A percentile compares a stretch with the other conserved stretches of the same genome.
phyloP scores from a whole-genome alignment of 23 tunicate species.

The Trididemnum nubilum region DNA sequence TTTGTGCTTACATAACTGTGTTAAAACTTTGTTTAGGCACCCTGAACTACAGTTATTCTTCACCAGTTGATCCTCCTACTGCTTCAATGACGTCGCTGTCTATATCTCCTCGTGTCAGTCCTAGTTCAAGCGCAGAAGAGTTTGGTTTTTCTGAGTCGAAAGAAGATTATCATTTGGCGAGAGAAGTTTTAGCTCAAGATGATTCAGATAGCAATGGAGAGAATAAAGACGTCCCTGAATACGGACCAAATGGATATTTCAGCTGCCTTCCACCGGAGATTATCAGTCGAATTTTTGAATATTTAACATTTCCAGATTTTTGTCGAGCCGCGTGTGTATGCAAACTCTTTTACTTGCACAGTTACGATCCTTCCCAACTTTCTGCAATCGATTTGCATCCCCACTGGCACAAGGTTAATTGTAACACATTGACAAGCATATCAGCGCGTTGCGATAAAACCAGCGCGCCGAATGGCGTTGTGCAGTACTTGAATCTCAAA shows the following conservation, averaged over 20 bases:
- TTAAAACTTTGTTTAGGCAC: constrained; percentile 68
- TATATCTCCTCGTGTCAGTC: constrained; percentile 18
- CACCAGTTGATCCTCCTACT: constrained; percentile 82
- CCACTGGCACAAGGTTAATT: constrained; percentile 76
- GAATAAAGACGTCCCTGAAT: not conserved
- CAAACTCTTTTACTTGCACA: constrained; percentile 50
- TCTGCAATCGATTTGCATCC: constrained; percentile 57
- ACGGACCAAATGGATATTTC: constrained; percentile 54
- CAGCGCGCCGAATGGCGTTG: not conserved
- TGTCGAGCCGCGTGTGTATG: constrained; percentile 69
- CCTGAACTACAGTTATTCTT: constrained; percentile 39
- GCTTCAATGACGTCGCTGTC: constrained; percentile 18
- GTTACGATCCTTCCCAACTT: constrained; percentile 70
- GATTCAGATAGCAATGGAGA: not conserved
- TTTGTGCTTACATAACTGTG: too few relatives aligned
- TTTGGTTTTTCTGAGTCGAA: constrained; percentile 52
- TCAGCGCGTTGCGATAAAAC: constrained; percentile 28
- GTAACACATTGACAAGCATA: constrained; percentile 47
- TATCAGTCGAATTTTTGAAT: constrained; percentile 57
- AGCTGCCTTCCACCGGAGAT: constrained; percentile 65
- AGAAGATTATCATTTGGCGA: constrained; percentile 23
- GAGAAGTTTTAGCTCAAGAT: not conserved
- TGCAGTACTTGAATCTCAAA: constrained; percentile 53
- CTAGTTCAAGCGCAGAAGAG: constrained; percentile 47
- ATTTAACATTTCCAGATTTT: constrained; percentile 77